Conservation (phyloP, 2,888 invertebrate genomes). For the Scotopteryx bipunctaria region DNA sequence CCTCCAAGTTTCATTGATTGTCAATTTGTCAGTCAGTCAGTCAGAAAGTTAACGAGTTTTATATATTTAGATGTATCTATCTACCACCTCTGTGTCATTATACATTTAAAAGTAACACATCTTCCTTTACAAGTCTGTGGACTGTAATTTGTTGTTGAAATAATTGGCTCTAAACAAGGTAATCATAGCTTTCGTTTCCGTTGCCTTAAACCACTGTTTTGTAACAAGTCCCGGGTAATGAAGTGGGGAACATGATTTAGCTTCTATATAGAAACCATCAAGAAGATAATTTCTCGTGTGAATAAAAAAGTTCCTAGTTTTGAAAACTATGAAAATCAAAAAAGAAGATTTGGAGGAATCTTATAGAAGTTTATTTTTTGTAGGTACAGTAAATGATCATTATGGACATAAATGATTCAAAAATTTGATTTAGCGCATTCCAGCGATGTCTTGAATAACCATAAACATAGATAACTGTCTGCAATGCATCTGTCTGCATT, state of each 20-base stretch:
- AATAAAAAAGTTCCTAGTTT: background rate
- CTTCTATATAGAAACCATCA: conserved; percentile 6
- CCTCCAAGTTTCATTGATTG: too few species aligned
- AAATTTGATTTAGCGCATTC: too few species aligned
- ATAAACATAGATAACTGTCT: background rate
- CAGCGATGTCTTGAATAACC: too few species aligned
- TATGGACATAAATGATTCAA: background rate
- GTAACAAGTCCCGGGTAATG: conserved; percentile 23
- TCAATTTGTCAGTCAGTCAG: too few species aligned
- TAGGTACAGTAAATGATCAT: too few species aligned
- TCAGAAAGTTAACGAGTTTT: too few species aligned
- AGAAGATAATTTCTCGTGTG: conserved; percentile 8
- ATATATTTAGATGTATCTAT: too few species aligned
- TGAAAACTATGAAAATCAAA: background rate
- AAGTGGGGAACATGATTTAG: conserved; percentile 7
- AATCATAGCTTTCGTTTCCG: conserved; percentile 36
- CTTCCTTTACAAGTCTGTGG: conserved; percentile 27
- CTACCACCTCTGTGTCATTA: conserved; percentile 24
- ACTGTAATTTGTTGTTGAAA: conserved; percentile 35
- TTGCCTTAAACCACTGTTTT: conserved; percentile 30
- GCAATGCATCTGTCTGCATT: too few species aligned
- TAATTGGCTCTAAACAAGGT: conserved; percentile 38
- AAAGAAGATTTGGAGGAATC: too few species aligned
- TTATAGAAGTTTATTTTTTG: too few species aligned
- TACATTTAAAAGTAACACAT: conserved; percentile 29